Evolutionary conservation across 1,140 invertebrate species (phyloP).

Genomic region (Plodia interpunctella): DNA sequence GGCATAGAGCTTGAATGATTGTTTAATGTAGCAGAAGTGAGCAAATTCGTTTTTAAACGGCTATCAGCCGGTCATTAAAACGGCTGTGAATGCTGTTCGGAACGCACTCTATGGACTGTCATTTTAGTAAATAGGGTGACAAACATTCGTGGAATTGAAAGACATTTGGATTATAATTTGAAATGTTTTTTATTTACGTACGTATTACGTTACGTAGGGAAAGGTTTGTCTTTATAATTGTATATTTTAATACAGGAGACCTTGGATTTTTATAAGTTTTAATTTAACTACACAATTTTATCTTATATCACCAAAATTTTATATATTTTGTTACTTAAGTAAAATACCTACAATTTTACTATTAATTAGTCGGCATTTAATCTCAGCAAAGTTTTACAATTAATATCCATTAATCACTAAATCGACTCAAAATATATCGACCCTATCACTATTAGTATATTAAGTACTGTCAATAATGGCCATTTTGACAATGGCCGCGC

Average conservation of each 20-base stretch:
- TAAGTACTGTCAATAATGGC: slow-evolving; percentile 56
- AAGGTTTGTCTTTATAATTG: no score
- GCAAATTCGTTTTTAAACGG: slow-evolving; percentile 77
- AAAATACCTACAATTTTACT: no score
- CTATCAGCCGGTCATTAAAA: slow-evolving; percentile 74
- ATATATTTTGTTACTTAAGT: no score
- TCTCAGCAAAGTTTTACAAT: no score
- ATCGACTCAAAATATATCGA: slow-evolving; percentile 3
- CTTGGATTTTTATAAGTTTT: no score
- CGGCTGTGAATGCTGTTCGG: slow-evolving; percentile 54
- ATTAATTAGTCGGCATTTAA: background rate
- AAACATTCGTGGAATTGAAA: slow-evolving; percentile 19
- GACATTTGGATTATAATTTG: background rate
- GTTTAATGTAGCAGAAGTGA: slow-evolving; percentile 75
- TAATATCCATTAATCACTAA: background rate
- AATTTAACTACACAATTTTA: no score
- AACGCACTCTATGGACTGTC: slow-evolving; percentile 36
- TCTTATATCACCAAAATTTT: no score
- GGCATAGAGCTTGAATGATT: slow-evolving; percentile 43
- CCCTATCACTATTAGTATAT: slow-evolving; percentile 46
- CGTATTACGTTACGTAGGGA: no score
- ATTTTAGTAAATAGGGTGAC: slow-evolving; percentile 47
- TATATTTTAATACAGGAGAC: no score
- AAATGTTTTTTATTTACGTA: background rate
- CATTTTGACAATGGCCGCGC: slow-evolving; percentile 41